Evolutionary conservation across 2,888 invertebrate species (phyloP), one percentile per base, ranked within the genome.

Genomic region (Agrotis clavis): DNA sequence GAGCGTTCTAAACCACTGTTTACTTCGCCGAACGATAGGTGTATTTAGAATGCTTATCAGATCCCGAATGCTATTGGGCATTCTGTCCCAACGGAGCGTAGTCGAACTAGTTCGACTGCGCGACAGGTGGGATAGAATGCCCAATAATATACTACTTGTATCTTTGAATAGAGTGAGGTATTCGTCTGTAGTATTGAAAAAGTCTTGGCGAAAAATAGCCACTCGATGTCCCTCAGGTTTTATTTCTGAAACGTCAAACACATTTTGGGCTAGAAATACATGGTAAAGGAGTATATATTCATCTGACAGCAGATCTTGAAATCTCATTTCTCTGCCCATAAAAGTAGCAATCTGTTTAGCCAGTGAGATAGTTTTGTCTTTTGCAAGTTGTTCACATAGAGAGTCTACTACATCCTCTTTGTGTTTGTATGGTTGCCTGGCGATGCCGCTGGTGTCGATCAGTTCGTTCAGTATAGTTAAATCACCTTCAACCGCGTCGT

Each of bases 281-380:
- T 85, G 85, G 19, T 76, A 84, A 3, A 19, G 71, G 6, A 45
- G 9, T 16, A 83, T 21, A 21, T 60, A 57, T 1, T 68, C 73
- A 51, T 79, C 51, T 1, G 54, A 56, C 48, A 82, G 53, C 48
- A 81, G 64, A 19, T 56, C 65, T 57, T 69, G 5, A 56, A 64
- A 50, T 7, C 61, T 62, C 4, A 18, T 9, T 21, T 50, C 21
- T 21, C 21, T 7, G 21, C 21, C 1, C 6, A 50, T 41, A 4
- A 35, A 21, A 16, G 50, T 14, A 2, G 25, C 30, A 25, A 84
- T 16, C 11, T 50, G 48, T 53, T 50, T 66, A 35, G 74, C 84
- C 18, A 85, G 30, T 1, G 25, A 30, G 3, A 35, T 35, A 35
- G 35, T 35, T 35, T 35, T 6, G 35, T 35, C 7, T 35, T 35